Evolutionary conservation across 2,888 invertebrate species (phyloP).

Genomic region (Coenonympha arcania): DNA sequence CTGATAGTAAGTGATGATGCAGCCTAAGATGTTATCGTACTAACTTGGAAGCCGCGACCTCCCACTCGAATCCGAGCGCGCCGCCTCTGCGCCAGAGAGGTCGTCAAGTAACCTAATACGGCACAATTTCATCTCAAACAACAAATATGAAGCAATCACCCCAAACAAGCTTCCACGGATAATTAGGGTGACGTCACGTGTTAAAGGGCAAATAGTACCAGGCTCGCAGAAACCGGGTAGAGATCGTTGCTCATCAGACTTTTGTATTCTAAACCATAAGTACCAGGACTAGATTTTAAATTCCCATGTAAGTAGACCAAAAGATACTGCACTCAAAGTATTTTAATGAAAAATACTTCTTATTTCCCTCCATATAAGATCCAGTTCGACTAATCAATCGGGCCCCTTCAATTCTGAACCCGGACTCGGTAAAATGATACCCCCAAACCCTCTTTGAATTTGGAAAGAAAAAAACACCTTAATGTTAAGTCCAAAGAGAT

Average conservation of each 20-base stretch:
- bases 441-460: slow-evolving; percentile 4
- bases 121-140: no score
- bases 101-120: no score
- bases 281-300: slow-evolving; percentile 6
- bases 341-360: slow-evolving; percentile 4
- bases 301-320: not conserved
- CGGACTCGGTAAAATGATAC: slow-evolving; percentile 3
- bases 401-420: slow-evolving; percentile 2
- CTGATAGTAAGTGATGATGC: no score
- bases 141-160: not conserved
- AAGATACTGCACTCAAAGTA: slow-evolving; percentile 11
- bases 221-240: slow-evolving; percentile 39
- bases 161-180: not conserved
- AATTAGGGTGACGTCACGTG: slow-evolving; percentile 57
- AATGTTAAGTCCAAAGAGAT: not conserved
- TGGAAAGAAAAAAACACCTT: not conserved
- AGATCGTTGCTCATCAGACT: slow-evolving; percentile 22
- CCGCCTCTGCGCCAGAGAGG: no score
- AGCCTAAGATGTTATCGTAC: no score
- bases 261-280: slow-evolving; percentile 3
- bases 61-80: no score
- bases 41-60: no score
- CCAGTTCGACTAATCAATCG: not conserved
- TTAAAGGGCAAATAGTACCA: slow-evolving; percentile 56
- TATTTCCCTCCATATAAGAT: not conserved